Conservation (phyloP, 2,888 invertebrate species). For the Merodon equestris region DNA sequence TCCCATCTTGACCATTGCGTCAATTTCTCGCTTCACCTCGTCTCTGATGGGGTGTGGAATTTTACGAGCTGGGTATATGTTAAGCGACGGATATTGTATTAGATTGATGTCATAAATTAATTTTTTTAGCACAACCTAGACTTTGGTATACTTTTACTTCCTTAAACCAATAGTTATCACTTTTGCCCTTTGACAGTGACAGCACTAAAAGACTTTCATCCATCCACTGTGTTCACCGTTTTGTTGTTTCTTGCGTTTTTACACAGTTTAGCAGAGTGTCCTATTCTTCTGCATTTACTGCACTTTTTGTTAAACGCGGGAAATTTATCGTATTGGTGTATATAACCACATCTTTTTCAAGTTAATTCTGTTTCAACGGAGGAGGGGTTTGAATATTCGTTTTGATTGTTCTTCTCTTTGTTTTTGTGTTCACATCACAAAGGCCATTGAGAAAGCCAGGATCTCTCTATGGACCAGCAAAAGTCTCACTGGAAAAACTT, state of each 20-base stretch:
- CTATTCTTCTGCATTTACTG: constrained; percentile 32
- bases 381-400: background rate
- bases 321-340: constrained; percentile 15
- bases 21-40: constrained; percentile 32
- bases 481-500: too few species aligned
- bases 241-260: constrained; percentile 20
- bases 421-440: background rate
- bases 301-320: constrained; percentile 23
- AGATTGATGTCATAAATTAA: constrained; percentile 35
- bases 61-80: constrained; percentile 27
- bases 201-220: constrained; percentile 31
- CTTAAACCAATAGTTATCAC: constrained; percentile 25
- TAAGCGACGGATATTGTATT: constrained; percentile 19
- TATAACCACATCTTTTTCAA: constrained; percentile 26
- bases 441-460: constrained; percentile 1
- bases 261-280: constrained; percentile 26
- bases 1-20: constrained; percentile 32
- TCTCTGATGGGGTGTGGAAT: constrained; percentile 37
- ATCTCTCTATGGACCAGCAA: background rate
- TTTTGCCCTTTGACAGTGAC: constrained; percentile 11
- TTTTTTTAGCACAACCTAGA: constrained; percentile 22
- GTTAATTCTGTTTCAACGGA: constrained; percentile 10
- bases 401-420: constrained; percentile 4
- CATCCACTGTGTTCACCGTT: background rate
- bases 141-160: constrained; percentile 10